These are phyloP conservation scores for Cassiopea xamachana DNA, from an alignment of 30 jellyfish, hydroid and myxozoan species.

Conservation along the genomic window DNA sequence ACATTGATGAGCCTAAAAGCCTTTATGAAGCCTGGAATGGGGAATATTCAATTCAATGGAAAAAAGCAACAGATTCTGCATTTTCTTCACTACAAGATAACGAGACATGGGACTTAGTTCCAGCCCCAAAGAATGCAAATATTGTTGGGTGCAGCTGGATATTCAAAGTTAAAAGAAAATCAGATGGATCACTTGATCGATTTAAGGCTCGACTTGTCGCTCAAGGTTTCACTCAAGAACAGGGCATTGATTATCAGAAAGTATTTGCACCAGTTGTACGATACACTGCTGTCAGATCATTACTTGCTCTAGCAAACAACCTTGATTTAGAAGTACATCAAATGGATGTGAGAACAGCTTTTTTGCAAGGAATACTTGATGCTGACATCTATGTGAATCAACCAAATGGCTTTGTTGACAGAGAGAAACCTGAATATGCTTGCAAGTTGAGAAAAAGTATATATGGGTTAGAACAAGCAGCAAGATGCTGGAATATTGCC, in stretches of 20 bases:
- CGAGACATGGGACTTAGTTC: constrained; percentile 51
- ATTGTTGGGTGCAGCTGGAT: constrained; percentile 46
- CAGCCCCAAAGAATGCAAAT: constrained; percentile 10
- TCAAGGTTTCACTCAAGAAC: constrained; percentile 33
- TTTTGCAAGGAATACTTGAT: constrained; percentile 52
- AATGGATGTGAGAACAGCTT: constrained; percentile 70
- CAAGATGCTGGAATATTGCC: constrained; percentile 65
- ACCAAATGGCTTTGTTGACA: constrained; percentile 62
- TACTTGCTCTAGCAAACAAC: constrained; percentile 46
- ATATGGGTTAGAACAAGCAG: constrained; percentile 75
- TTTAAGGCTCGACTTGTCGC: constrained; percentile 46
- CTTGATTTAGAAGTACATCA: constrained; percentile 54
- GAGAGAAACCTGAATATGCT: constrained; percentile 46
- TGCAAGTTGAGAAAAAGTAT: constrained; percentile 63
- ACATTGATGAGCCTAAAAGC: constrained; percentile 29
- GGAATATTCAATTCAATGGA: constrained; percentile 40
- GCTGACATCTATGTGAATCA: constrained; percentile 57
- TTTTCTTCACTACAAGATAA: constrained; percentile 14
- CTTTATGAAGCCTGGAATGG: constrained; percentile 29
- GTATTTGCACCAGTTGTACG: constrained; percentile 61
- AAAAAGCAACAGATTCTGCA: constrained; percentile 17
- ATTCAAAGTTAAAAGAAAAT: constrained; percentile 40
- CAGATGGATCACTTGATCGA: constrained; percentile 40
- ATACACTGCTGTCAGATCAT: constrained; percentile 46
- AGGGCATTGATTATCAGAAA: constrained; percentile 25